Evolutionary conservation across 1,140 invertebrate species (phyloP).

Genomic region (Drosophila lacertosa): DNA sequence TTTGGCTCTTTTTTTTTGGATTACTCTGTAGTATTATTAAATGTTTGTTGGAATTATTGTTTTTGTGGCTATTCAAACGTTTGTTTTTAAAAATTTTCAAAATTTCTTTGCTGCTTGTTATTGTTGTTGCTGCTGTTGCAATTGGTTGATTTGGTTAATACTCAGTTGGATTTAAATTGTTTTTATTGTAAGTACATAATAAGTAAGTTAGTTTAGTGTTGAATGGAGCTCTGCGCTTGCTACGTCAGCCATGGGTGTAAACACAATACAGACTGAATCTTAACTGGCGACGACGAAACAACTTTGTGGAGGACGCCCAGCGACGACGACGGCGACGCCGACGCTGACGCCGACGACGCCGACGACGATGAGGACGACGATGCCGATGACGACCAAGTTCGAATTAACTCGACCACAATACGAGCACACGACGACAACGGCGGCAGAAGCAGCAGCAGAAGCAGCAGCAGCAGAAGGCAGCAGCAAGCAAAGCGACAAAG

Average conservation of each 20-base stretch:
- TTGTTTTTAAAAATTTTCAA: neutral
- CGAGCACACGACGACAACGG: conserved; percentile 27
- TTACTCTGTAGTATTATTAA: neutral
- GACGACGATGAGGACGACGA: conserved; percentile 11
- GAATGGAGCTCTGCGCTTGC: conserved; percentile 63
- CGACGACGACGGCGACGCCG: conserved; percentile 10
- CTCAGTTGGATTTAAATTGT: neutral
- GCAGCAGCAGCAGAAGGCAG: neutral
- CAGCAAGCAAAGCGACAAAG: neutral
- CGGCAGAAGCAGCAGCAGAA: neutral
- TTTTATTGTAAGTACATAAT: conserved; percentile 50
- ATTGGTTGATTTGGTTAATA: conserved; percentile 1
- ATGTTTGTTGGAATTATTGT: neutral
- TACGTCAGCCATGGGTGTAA: conserved; percentile 84
- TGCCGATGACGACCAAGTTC: conserved; percentile 53
- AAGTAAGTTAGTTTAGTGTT: conserved; percentile 43
- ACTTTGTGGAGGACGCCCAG: conserved; percentile 38
- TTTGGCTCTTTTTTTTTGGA: neutral
- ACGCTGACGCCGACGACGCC: neutral
- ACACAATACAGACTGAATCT: conserved; percentile 83
- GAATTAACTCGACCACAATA: conserved; percentile 76
- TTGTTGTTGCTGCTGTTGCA: conserved; percentile 14
- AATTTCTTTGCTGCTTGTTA: neutral
- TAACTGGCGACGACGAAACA: conserved; percentile 48
- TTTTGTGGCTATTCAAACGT: neutral